A percentile compares a stretch with the other conserved stretches of the same genome.
Conservation (phyloP, 2,888 invertebrate genomes). For the Drosophila picticornis region DNA sequence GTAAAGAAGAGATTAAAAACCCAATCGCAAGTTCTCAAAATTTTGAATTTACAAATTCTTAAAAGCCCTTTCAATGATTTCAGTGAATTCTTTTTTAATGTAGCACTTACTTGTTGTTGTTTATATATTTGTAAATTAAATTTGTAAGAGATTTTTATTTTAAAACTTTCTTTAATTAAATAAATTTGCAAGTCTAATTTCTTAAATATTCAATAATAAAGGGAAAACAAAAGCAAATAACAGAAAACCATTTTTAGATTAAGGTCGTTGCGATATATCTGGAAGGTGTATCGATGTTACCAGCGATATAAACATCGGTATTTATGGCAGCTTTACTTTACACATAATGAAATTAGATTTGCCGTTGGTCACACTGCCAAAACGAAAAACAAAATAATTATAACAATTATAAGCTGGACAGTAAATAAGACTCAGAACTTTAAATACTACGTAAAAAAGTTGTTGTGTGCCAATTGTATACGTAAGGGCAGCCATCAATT, state of each 20-base stretch:
- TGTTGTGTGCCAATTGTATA: conserved; percentile 4
- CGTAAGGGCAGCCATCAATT: background rate
- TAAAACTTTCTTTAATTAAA: background rate
- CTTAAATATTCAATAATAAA: background rate
- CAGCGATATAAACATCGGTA: background rate
- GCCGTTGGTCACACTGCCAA: conserved; percentile 53
- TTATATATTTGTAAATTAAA: background rate
- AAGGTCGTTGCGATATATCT: background rate
- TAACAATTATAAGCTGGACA: conserved; percentile 9
- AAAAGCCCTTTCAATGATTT: background rate
- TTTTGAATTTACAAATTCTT: background rate
- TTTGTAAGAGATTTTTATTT: too few relatives aligned
- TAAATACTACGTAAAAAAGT: background rate
- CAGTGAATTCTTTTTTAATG: background rate
- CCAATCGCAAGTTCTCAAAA: background rate
- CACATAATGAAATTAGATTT: background rate
- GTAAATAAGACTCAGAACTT: conserved; percentile 6
- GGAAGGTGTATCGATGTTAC: background rate
- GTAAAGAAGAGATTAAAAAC: too few relatives aligned
- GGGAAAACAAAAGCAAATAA: background rate
- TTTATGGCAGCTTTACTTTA: background rate
- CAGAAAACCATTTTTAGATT: background rate
- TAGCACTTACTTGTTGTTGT: background rate
- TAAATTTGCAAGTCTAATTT: background rate
- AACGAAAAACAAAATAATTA: conserved; percentile 49